phyloP scores from a whole-genome alignment of 2,113 vertebrate genomes.

The Suncus etruscus region DNA sequence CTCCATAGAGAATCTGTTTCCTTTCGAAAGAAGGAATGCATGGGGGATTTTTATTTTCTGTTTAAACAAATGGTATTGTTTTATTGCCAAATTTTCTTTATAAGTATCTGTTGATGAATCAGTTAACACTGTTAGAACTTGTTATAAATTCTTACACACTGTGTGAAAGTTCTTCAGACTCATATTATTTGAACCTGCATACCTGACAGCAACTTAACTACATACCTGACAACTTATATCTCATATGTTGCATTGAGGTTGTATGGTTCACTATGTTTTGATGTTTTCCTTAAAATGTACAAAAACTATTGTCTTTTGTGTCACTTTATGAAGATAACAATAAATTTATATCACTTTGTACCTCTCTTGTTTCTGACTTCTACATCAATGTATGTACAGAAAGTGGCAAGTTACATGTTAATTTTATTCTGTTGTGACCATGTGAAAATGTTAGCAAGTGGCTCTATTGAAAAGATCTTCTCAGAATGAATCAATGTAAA shows the following conservation, averaged over 20 bases:
- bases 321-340: constrained; percentile 37
- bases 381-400: background rate
- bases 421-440: constrained; percentile 23
- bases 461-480: background rate
- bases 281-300: constrained; percentile 44
- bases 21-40: constrained; percentile 65
- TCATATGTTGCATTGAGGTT: constrained; percentile 16
- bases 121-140: constrained; percentile 68
- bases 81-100: constrained; percentile 79
- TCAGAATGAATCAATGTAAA: constrained; percentile 58
- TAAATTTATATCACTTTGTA: background rate
- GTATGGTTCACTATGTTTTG: background rate
- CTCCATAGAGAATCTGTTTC: constrained; percentile 36
- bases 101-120: constrained; percentile 71
- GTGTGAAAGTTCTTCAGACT: background rate
- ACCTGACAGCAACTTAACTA: background rate
- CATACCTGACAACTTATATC: constrained; percentile 45
- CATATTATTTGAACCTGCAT: constrained; percentile 40
- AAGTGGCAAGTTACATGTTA: constrained; percentile 46
- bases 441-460: background rate
- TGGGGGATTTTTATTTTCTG: constrained; percentile 38
- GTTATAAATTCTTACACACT: constrained; percentile 64
- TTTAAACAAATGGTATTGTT: constrained; percentile 76
- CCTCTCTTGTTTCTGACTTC: constrained; percentile 26
- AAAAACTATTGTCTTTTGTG: constrained; percentile 21